Base-by-base conservation (phyloP, 2,888 invertebrate genomes). In the Eudemis profundana region DNA sequence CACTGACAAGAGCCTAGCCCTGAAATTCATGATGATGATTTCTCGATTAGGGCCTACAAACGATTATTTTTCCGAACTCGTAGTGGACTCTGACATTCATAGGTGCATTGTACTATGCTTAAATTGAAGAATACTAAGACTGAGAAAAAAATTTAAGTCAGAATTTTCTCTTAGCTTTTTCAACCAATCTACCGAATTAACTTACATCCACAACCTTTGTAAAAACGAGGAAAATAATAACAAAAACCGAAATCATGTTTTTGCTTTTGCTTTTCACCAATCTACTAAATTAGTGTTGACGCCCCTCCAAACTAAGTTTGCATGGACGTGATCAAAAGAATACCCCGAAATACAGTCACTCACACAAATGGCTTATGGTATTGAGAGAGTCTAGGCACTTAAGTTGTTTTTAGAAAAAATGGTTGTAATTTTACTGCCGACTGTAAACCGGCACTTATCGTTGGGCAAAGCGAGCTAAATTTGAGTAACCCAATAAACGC, bases 401-500 rank as follows among this genome's bases (percentile, higher is more conserved):
- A 56, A 56, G 42, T 17, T n/a, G 29, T 27, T 54, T 27, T 47
- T 27, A 21, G 17, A n/a, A n/a, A n/a, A n/a, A n/a, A n/a, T n/a
- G 23, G 21, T n/a, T 46, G 23, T 21, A 53, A 23, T 33, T 57
- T 63, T 63, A 63, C 15, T n/a, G 56, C 49, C 42, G 1, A n/a
- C 27, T 42, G 36, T 64, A 64, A 64, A 64, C 27, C 5, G 21
- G 50, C 33, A 50, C 57, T 65, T 60, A 53, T 51, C 59, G 57
- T 64, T 36, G 40, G 42, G 21, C 57, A 42, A 63, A 27, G 53
- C 51, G 14, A 44, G 62, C 57, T 38, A 38, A 65, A 59, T 59
- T 59, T 44, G 12, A 65, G 53, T 47, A 53, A 65, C 23, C 53
- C 60, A 65, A 65, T 65, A 65, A 59, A 46, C 36, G 51, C 51